These are phyloP conservation scores for Pterocles gutturalis DNA, from an alignment of 2,113 vertebrate species.

Conservation along the genomic window DNA sequence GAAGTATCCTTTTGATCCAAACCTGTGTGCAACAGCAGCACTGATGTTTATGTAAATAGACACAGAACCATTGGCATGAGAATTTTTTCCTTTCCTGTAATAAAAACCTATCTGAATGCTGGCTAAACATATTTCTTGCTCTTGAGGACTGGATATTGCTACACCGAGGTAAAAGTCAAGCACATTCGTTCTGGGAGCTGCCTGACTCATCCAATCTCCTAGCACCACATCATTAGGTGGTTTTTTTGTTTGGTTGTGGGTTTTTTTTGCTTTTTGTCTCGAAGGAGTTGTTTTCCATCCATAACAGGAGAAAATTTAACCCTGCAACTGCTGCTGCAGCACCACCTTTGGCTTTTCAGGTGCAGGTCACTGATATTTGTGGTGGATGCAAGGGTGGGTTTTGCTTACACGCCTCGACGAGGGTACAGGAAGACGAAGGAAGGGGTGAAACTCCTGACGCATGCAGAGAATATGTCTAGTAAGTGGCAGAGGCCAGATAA, in stretches of 20 bases:
- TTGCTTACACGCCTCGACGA: not conserved
- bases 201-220: not conserved
- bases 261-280: not conserved
- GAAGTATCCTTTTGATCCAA: not conserved
- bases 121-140: not conserved
- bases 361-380: not conserved
- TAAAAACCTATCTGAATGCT: not conserved
- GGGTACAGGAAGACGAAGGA: not conserved
- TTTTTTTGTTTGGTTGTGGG: no score
- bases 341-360: not conserved
- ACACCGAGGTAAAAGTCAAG: not conserved
- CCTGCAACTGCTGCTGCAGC: not conserved
- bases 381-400: not conserved
- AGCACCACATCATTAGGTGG: not conserved
- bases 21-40: not conserved
- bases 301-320: not conserved
- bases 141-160: not conserved
- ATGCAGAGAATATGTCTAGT: not conserved
- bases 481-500: not conserved
- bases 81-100: not conserved
- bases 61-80: fast-evolving
- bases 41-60: not conserved
- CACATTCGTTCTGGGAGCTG: not conserved
- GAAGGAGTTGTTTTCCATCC: not conserved
- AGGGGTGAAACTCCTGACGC: not conserved